Base-by-base conservation (phyloP, 2,888 invertebrate genomes). In the Priocnemis perturbator region DNA sequence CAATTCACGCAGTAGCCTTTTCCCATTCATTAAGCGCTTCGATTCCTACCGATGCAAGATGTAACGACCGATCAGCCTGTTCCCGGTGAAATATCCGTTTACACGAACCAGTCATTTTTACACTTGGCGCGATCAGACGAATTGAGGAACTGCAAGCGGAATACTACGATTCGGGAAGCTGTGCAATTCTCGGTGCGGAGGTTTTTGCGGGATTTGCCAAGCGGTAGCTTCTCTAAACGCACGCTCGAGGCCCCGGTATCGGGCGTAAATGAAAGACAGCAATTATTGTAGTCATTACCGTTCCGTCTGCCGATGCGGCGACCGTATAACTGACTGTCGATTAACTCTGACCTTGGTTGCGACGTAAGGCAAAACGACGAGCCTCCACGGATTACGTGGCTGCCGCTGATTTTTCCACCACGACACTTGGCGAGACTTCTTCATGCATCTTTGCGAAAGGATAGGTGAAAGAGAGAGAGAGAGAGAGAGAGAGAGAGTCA, bases 331-430 rank as follows among this genome's bases (percentile, higher is more conserved):
- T 74, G 73, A 65, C 68, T 79, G 77, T 79, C 82, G 80, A 84
- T 84, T 83, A 84, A 84, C 79, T 74, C 76, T 73, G 84, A 82
- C 83, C 84, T 83, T 84, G 81, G 63, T 60, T 69, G 71, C 72
- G 64, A 59, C 66, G 67, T 70, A 73, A 69, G 70, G 72, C 52
- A 69, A 69, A 77, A 69, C 68, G 64, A 64, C 56, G 52, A 55
- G 50, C 50, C 57, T 64, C 52, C 58, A 52, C 15, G 60, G 66
- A 61, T 60, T 55, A 53, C 55, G 64, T 57, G 50, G 23, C 57
- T 37, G 11, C 37, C 7, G 7, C 37, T 11, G 11, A 21, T 9
- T 37, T 47, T 15, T 56, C 56, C 23, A 37, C 37, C 30, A 56
- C 17, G 37, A 37, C 56, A 11, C 50, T 56, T 19, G 64, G 56